These are phyloP conservation scores for Camponotus pennsylvanicus DNA, from an alignment of 1,140 invertebrate species.

Conservation along the genomic window DNA sequence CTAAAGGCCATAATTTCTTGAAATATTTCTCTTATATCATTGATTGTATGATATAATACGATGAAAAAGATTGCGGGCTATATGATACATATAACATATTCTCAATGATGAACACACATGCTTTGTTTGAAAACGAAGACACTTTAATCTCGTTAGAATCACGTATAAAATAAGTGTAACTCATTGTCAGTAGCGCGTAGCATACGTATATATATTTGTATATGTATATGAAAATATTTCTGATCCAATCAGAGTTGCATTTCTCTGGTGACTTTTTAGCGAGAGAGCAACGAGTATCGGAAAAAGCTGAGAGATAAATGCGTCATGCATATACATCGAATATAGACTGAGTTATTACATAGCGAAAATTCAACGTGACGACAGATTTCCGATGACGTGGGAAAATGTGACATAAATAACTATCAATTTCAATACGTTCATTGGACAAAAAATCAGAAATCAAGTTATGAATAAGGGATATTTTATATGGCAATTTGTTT, in stretches of 20 bases:
- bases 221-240: background rate
- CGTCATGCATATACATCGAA: background rate
- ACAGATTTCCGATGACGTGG: background rate
- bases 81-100: background rate
- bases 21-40: background rate
- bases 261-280: conserved; percentile 13
- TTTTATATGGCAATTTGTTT: background rate
- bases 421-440: background rate
- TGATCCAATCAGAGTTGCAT: conserved; percentile 15
- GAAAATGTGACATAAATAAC: background rate
- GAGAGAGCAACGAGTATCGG: background rate
- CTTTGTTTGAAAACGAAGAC: conserved; percentile 35
- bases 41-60: background rate
- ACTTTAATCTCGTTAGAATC: conserved; percentile 4
- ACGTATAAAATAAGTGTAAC: conserved; percentile 33
- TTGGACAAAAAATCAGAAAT: background rate
- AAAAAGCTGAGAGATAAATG: conserved; percentile 26
- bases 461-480: background rate
- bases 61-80: background rate
- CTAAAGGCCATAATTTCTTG: background rate
- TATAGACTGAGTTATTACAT: background rate
- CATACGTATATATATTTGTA: background rate
- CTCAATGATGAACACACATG: background rate
- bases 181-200: background rate
- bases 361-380: background rate